Percentiles rank a stretch among this genome's conserved stretches.
Evolutionary conservation across 2,797 vertebrate genomes (phyloP).

Genomic region (Cyprinodon diabolis): DNA sequence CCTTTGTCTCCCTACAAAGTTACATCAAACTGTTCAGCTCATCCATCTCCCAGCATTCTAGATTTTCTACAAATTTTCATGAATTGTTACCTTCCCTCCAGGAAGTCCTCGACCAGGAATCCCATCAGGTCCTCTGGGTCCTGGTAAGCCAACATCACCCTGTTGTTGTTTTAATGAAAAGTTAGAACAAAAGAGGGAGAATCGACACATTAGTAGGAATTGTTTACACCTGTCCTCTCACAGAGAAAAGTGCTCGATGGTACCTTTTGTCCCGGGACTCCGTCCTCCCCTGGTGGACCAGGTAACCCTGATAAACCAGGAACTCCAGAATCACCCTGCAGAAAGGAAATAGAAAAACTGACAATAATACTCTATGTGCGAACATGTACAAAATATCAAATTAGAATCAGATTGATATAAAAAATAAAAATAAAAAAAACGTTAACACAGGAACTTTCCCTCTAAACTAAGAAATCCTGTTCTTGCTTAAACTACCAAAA

Average conservation of each 20-base stretch:
- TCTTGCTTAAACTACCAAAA: not conserved
- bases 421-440: not conserved
- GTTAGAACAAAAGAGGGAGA: slow-evolving; percentile 1
- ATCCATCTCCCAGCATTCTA: not conserved
- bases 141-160: slow-evolving; percentile 84
- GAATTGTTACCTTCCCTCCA: slow-evolving; percentile 81
- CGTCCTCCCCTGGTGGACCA: slow-evolving; percentile 80
- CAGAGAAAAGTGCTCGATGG: not conserved
- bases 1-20: slow-evolving; percentile 83
- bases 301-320: slow-evolving; percentile 77
- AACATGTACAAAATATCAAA: not conserved
- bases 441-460: not conserved
- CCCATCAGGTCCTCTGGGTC: slow-evolving; percentile 82
- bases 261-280: slow-evolving; percentile 82
- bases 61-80: not conserved
- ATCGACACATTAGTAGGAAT: not conserved
- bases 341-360: not conserved
- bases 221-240: not conserved
- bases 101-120: slow-evolving; percentile 79
- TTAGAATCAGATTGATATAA: not conserved
- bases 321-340: slow-evolving; percentile 82
- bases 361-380: not conserved
- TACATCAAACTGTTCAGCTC: not conserved
- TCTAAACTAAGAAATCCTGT: not conserved
- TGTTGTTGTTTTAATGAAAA: slow-evolving; percentile 44